A percentile compares a stretch with the other conserved stretches of the same genome.
These are phyloP conservation scores for Pristionchus arcanus DNA, from an alignment of 2,888 invertebrate genomes.

Conservation along the genomic window DNA sequence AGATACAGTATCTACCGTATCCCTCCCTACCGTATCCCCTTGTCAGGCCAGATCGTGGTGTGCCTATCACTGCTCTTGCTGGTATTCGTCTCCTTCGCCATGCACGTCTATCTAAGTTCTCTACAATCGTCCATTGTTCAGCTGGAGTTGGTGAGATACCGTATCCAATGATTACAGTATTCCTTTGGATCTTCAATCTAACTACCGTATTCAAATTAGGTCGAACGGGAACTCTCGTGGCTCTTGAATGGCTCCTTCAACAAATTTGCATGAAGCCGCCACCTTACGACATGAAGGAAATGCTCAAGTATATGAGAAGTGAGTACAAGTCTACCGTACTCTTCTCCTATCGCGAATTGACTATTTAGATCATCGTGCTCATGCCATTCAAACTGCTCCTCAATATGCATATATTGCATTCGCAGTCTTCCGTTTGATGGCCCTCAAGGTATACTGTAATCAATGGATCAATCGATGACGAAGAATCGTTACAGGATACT, in stretches of 20 bases:
- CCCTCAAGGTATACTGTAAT: constrained; percentile 9
- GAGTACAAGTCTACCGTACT: background rate
- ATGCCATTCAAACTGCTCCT: constrained; percentile 37
- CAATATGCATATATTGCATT: constrained; percentile 38
- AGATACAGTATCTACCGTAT: constrained; percentile 34
- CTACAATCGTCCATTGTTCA: constrained; percentile 32
- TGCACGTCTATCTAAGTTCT: constrained; percentile 10
- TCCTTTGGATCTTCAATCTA: background rate
- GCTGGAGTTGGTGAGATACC: constrained; percentile 34
- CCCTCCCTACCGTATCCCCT: background rate
- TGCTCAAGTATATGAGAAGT: constrained; percentile 29
- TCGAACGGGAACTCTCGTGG: constrained; percentile 32
- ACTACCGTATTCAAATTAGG: background rate
- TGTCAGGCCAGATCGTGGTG: constrained; percentile 10
- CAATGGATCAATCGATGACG: background rate
- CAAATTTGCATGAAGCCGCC: background rate
- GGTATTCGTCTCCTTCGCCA: background rate
- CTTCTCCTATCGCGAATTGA: background rate
- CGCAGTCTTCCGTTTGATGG: constrained; percentile 35
- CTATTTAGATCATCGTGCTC: constrained; percentile 21
- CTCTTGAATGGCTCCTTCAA: background rate
- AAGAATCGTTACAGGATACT: background rate
- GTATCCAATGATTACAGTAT: background rate
- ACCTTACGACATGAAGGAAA: constrained; percentile 37
- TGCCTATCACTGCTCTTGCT: constrained; percentile 31